Conservation (phyloP, 2,113 vertebrate genomes). For the Motacilla alba region DNA sequence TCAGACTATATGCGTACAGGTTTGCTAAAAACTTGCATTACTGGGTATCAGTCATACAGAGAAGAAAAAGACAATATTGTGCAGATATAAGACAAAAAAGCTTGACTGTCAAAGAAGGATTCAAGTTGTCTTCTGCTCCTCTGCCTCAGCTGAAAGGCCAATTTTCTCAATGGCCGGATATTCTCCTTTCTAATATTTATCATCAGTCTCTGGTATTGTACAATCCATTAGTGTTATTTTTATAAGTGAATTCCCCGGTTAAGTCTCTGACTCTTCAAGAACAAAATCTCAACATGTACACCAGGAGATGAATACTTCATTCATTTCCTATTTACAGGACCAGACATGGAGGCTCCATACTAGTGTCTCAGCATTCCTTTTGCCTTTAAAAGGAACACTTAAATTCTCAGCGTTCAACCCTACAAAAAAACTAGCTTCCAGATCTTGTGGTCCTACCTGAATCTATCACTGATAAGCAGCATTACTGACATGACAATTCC, state of each 20-base stretch:
- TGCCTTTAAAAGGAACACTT: neutral
- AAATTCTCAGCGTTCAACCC: neutral
- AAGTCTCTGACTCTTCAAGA: neutral
- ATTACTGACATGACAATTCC: neutral
- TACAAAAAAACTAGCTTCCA: neutral
- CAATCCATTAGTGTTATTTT: neutral
- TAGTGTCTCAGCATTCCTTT: neutral
- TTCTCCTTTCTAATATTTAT: neutral
- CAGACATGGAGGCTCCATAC: accelerated
- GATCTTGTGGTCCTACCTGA: neutral
- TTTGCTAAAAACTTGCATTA: neutral
- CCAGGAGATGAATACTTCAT: neutral
- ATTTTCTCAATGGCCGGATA: neutral
- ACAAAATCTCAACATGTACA: neutral
- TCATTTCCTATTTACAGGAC: neutral
- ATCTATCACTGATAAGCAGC: neutral
- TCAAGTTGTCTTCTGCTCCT: neutral
- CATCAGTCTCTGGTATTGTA: neutral
- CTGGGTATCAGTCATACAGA: neutral
- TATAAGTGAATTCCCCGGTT: neutral
- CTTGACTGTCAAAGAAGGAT: neutral
- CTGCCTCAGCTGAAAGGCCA: neutral
- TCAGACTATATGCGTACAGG: neutral
- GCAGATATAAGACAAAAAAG: neutral
- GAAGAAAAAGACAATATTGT: neutral